Evolutionary conservation across 2,888 invertebrate genomes (phyloP).

Genomic region (Tineola bisselliella): DNA sequence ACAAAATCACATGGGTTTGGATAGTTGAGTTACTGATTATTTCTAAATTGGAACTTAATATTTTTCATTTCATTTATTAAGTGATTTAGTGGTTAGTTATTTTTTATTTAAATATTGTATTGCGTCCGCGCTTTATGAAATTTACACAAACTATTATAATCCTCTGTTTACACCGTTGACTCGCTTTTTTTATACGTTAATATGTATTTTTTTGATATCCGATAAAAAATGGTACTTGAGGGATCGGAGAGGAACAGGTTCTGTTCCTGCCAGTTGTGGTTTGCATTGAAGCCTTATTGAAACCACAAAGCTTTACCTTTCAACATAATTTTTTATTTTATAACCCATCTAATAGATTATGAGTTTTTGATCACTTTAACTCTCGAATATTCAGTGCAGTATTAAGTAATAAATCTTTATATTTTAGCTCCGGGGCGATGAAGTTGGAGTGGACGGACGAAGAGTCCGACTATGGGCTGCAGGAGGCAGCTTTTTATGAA

Average conservation of each 20-base stretch:
- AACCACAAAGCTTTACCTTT: constrained; percentile 5
- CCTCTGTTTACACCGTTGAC: too few species aligned
- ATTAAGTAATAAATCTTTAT: neutral
- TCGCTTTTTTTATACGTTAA: too few species aligned
- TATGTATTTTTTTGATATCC: too few species aligned
- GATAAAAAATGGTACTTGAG: neutral
- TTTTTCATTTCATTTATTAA: too few species aligned
- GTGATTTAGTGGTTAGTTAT: too few species aligned
- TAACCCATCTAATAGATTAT: neutral
- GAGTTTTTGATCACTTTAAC: neutral
- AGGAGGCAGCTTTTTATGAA: constrained; percentile 78
- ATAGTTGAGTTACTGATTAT: neutral
- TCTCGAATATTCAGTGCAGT: too few species aligned
- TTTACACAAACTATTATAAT: too few species aligned
- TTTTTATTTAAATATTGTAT: too few species aligned
- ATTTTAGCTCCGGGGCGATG: constrained; percentile 65
- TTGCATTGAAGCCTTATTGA: constrained; percentile 41
- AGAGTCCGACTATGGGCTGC: constrained; percentile 72
- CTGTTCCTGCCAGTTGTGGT: constrained; percentile 33
- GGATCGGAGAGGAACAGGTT: constrained; percentile 10
- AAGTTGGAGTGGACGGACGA: constrained; percentile 71
- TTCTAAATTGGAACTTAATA: too few species aligned
- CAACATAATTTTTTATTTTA: neutral
- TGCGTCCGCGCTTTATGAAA: too few species aligned
- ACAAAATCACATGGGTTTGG: neutral